Evolutionary conservation across 2,797 vertebrate genomes (phyloP).

Genomic region (Streptopelia turtur): DNA sequence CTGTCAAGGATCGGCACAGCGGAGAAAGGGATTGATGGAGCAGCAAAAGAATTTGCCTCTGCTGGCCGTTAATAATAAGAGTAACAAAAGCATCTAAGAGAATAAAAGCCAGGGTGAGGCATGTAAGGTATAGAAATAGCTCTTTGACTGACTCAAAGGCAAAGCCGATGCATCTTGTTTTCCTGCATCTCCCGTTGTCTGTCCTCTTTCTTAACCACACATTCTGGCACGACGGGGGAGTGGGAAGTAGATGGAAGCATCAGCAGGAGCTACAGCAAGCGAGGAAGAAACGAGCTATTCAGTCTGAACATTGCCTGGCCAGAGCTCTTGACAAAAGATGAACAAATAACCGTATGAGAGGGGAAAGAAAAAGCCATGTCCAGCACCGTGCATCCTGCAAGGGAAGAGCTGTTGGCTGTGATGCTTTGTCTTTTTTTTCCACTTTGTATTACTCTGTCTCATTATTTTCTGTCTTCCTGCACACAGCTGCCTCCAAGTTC

Average conservation of each 20-base stretch:
- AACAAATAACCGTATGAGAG: conserved; percentile 49
- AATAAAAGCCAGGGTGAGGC: conserved; percentile 59
- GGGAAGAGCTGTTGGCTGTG: background rate
- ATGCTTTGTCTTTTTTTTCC: background rate
- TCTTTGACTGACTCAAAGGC: conserved; percentile 62
- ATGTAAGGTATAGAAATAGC: conserved; percentile 68
- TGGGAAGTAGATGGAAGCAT: conserved; percentile 14
- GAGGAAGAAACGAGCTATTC: conserved; percentile 40
- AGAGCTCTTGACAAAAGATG: conserved; percentile 53
- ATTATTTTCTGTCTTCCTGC: background rate
- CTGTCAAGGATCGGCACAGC: background rate
- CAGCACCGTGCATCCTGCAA: background rate
- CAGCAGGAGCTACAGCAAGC: conserved; percentile 56
- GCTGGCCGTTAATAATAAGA: conserved; percentile 28
- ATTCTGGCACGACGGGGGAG: background rate
- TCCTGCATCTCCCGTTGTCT: conserved; percentile 13
- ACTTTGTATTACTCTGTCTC: background rate
- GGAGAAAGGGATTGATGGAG: background rate
- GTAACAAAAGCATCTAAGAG: conserved; percentile 35
- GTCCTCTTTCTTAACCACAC: conserved; percentile 53
- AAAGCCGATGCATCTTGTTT: conserved; percentile 68
- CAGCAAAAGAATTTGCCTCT: conserved; percentile 47
- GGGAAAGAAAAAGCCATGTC: conserved; percentile 1
- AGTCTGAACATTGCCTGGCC: conserved; percentile 25
- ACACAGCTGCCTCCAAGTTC: background rate